Base-by-base conservation (phyloP, 37 sponge, comb jelly and placozoan genomes). In the Theonella swinhoei region DNA sequence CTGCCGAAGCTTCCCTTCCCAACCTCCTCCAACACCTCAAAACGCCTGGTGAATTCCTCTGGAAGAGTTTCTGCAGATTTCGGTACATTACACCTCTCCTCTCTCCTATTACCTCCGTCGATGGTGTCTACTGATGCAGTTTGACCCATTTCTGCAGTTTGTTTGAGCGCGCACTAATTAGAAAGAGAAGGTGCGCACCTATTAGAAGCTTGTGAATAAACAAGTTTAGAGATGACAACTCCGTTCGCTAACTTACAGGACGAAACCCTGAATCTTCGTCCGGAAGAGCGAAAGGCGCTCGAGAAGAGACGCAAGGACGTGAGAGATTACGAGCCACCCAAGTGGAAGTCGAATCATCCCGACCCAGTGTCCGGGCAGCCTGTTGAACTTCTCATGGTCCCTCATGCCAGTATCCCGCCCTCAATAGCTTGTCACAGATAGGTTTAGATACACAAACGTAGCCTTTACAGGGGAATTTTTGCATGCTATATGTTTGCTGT, bases 1-100 rank as follows among this genome's bases (percentile, higher is more conserved):
- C 19, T 42, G 1, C 96, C 96, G 76, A 92, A 95, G 9, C 88
- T 79, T 8, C 96, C 96, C 43, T 47, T 62, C n/a, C 96, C 96
- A 26, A 95, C 79, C 22, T 32, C 75, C 19, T 33, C 39, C 43
- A 82, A 24, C 37, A 91, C 70, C 25, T 74, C 72, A 60, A 91
- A 95, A 36, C 80, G 84, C 4, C 69, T 76, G 4, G 79, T 68
- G 67, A 89, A 80, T 66, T 87, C 41, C 24, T n/a, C 58, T 9
- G 88, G 88, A 0, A 87, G 81, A 23, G 54, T 47, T n/a, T n/a
- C n/a, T n/a, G n/a, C n/a, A n/a, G n/a, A n/a, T n/a, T n/a, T 40
- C 8, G 11, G 64, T 28, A 3, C 9, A 32, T 32, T 73, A 64
- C 3, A 63, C 62, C 4, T 76, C 63, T 76, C 60, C 62, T 3